Base-by-base conservation (phyloP, 2,888 invertebrate genomes). In the Lepidochrysops patricia region DNA sequence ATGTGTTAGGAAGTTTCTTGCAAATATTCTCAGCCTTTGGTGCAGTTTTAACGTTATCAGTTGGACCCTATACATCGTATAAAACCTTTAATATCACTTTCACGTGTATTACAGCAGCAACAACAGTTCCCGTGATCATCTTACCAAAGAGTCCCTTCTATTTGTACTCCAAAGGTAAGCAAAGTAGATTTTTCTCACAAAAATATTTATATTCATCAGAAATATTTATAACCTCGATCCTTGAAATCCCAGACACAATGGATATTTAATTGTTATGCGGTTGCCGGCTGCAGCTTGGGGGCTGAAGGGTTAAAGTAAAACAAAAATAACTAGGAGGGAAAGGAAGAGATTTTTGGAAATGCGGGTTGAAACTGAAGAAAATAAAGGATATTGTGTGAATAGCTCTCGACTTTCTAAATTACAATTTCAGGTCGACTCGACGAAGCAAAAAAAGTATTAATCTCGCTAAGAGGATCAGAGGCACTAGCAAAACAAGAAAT, bases 71-170 rank as follows among this genome's bases (percentile, higher is more conserved):
- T 25, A 19, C 49, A 0, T 49, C 58, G 1, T 58, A 58, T 34
- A 34, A 9, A 9, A 58, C 12, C 0, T 58, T 58, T 4, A 58
- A 58, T 23, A 58, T 15, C 19, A 32, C 32, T 4, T 49, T 58
- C 3, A 34, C 58, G 0, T 29, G 58, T 34, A 15, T 50, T n/a
- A 32, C 23, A 13, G 58, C 49, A 34, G n/a, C 13, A 9, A 49
- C 49, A 5, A 34, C 50, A 6, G 4, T 58, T 13, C 29, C 34
- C 4, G 0, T 34, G 4, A 2, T 58, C 4, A 26, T 58, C 15
- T 49, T 58, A 50, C 49, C 49, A 0, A 32, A 58, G 32, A 58
- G 49, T 25, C 58, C 49, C 23, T 58, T 49, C 26, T 58, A 49
- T 32, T 49, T 50, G 25, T 50, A 50, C 32, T 49, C 49, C 4